These are phyloP conservation scores for Hylomyscus alleni DNA, from an alignment of 2,797 vertebrate genomes.

Conservation along the genomic window DNA sequence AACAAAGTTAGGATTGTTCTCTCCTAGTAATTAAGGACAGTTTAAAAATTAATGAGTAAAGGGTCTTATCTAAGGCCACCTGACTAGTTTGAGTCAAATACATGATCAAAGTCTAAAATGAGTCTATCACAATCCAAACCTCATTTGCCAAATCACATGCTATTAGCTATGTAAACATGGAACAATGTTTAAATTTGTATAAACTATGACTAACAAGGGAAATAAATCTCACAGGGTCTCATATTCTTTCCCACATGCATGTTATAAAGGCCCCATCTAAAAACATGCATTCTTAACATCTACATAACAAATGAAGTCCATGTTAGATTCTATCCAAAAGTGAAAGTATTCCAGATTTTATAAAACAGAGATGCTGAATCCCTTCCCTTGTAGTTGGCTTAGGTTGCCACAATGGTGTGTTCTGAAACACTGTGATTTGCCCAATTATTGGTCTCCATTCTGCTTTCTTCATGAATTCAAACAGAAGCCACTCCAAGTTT, in stretches of 20 bases:
- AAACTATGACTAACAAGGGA: constrained; percentile 12
- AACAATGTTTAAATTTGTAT: neutral
- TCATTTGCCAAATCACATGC: constrained; percentile 16
- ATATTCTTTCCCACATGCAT: neutral
- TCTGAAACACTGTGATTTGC: constrained; percentile 76
- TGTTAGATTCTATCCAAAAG: constrained; percentile 22
- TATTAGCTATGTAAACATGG: neutral
- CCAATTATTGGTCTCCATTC: constrained; percentile 62
- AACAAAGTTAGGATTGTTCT: neutral
- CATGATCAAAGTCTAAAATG: neutral
- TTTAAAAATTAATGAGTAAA: neutral
- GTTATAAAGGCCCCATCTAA: neutral
- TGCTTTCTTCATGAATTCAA: constrained; percentile 52
- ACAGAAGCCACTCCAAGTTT: constrained; percentile 32
- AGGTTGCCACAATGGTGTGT: constrained; percentile 68
- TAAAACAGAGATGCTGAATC: constrained; percentile 41
- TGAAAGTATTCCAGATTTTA: constrained; percentile 57
- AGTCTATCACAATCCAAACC: neutral
- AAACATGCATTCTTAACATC: constrained; percentile 32
- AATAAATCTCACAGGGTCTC: neutral
- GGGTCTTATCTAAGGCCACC: neutral
- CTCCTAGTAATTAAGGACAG: constrained; percentile 7
- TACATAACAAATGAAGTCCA: neutral
- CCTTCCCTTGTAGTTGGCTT: constrained; percentile 46
- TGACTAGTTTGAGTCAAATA: constrained; percentile 10